These are phyloP conservation scores for Tichodroma muraria DNA, from an alignment of 2,113 vertebrate genomes.

Conservation along the genomic window DNA sequence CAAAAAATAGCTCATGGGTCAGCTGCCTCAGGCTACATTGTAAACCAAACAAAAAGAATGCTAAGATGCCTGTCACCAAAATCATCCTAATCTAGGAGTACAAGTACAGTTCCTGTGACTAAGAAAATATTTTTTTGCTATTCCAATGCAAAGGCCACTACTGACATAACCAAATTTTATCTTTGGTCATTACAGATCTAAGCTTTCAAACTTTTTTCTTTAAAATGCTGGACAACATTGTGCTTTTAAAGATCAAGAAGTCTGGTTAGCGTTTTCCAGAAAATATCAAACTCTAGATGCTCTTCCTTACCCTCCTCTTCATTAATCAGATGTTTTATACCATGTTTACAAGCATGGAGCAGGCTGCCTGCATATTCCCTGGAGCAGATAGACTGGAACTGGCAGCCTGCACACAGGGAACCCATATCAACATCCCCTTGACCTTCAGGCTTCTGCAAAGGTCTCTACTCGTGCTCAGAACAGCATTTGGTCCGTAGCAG, in stretches of 20 bases:
- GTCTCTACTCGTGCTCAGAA: not conserved
- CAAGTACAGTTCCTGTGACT: not conserved
- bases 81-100: not conserved
- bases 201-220: not conserved
- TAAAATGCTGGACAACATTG: not conserved
- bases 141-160: not conserved
- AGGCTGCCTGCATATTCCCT: not conserved
- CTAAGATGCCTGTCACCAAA: not conserved
- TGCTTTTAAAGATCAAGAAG: not conserved
- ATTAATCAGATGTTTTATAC: not conserved
- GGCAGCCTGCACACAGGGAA: not conserved
- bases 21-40: not conserved
- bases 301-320: not conserved
- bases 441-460: not conserved
- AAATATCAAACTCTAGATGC: not conserved
- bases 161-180: not conserved
- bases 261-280: not conserved
- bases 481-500: not conserved
- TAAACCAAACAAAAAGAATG: not conserved
- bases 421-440: not conserved
- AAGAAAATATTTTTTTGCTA: not conserved
- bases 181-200: not conserved
- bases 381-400: not conserved
- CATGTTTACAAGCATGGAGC: not conserved
- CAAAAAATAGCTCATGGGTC: not conserved